Evolutionary conservation across 1,140 invertebrate species (phyloP), one percentile per base, ranked within the genome.

Genomic region (Tetramorium simillimum): DNA sequence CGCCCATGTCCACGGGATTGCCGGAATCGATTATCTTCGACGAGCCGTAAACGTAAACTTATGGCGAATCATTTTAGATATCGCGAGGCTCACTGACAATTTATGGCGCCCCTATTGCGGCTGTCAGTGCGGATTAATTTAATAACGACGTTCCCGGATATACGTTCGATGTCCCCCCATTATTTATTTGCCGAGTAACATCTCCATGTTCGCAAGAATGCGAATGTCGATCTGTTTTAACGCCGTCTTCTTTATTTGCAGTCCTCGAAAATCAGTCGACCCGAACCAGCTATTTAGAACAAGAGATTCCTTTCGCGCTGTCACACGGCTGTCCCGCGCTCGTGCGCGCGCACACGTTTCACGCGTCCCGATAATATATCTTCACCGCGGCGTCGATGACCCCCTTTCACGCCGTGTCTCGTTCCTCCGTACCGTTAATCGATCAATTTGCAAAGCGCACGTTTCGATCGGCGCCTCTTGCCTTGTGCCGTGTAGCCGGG

Each of bases 381-480:
- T 80, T 4, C 16, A n/a, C 24, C 24, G 65, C 21, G 46, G n/a
- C 43, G 37, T 58, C 72, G 43, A 49, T 53, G 76, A 43, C 72
- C 60, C 65, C 69, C 72, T 73, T 46, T 56, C 40, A 80, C 58
- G 62, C 56, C 88, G 63, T 51, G 78, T 86, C 88, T 89, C 76
- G 46, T 43, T 28, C 33, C n/a, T 16, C 28, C 46, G 88, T 88
- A 91, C 91, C 91, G 89, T 92, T 92, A 91, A 92, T 91, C 89
- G 87, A 88, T 89, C 90, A 84, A 89, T 92, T 89, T 89, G 89
- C 89, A 49, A 86, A 87, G 51, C 72, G 56, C 80, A 56, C 80
- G 86, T 65, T 75, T 75, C 69, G 69, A 75, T 84, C 80, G 37
- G 56, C 65, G 40, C 65, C 21, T 69, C 65, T 24, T 16, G 46